phyloP scores from a whole-genome alignment of 2,888 invertebrate species.

The Chalcis sispes region DNA sequence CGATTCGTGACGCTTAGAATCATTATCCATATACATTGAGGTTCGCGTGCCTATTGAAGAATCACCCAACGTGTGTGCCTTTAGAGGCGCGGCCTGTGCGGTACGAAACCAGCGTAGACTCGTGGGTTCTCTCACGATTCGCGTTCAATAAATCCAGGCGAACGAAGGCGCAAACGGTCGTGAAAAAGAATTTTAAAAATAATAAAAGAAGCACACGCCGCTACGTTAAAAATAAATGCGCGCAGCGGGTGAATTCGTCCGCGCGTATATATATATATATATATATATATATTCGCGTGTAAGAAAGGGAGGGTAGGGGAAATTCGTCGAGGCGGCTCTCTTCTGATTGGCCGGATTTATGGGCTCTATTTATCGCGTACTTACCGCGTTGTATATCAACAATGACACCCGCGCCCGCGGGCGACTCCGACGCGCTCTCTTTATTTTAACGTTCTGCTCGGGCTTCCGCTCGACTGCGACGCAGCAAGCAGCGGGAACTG shows the following conservation, averaged over 20 bases:
- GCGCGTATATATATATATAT: too few relatives aligned
- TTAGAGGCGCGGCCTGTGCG: too few relatives aligned
- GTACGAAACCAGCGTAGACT: too few relatives aligned
- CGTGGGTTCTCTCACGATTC: neutral
- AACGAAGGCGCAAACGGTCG: neutral
- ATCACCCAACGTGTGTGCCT: slow-evolving; percentile 3
- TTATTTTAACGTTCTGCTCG: too few relatives aligned
- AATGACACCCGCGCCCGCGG: slow-evolving; percentile 75
- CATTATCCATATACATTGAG: too few relatives aligned
- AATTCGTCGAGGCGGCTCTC: slow-evolving; percentile 11
- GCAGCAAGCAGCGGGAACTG: neutral
- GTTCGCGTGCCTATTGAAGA: too few relatives aligned
- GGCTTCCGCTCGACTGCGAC: slow-evolving; percentile 11
- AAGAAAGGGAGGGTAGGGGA: too few relatives aligned
- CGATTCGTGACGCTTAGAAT: slow-evolving; percentile 4
- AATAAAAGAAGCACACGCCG: neutral
- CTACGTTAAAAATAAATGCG: too few relatives aligned
- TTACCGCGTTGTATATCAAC: slow-evolving; percentile 75
- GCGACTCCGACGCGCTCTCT: too few relatives aligned
- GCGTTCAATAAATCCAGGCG: slow-evolving; percentile 23
- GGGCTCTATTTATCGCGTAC: slow-evolving; percentile 75
- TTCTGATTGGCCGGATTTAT: slow-evolving; percentile 75
- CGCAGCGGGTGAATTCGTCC: neutral
- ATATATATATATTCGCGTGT: too few relatives aligned
- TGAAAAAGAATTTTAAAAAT: neutral